Base-by-base conservation (phyloP, 2,797 vertebrate genomes). In the Hephaestus fuliginosus region DNA sequence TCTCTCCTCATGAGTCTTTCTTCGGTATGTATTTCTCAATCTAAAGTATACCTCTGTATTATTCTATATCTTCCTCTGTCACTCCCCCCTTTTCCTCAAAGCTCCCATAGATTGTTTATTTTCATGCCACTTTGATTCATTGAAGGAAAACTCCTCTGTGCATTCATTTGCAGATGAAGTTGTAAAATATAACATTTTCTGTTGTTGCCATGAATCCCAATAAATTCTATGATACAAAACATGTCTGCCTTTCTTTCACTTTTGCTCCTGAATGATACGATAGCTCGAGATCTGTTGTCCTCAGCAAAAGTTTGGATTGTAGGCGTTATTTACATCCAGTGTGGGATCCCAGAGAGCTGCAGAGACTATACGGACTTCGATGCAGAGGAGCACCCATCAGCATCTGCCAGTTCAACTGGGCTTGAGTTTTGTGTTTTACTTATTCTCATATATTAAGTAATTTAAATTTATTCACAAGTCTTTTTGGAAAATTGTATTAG, bases 141-240 rank as follows among this genome's bases (percentile, higher is more conserved):
- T 70, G n/a, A 71, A 60, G 71, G 8, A 4, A 83, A 73, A 46
- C 56, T 33, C 30, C 22, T 57, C n/a, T 48, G 51, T 67, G 41
- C 49, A 58, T 82, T 83, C 14, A 61, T 86, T 81, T 64, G 73
- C 7, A 63, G 46, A 82, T 83, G 10, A 82, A 60, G 66, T 15
- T 87, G 79, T 81, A 68, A 61, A 80, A 73, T 51, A 43, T 67
- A 64, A 63, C 3, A 43, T 86, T 86, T 88, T 78, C 62, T 86
- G 81, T 86, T 73, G 69, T 33, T 70, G 57, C 61, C 49, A 76
- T 81, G 68, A 28, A 86, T 72, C 71, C 69, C 49, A 94, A 91
- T 93, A 94, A 94, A 94, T 78, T 80, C 36, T 85, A 69, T 71
- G 52, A 87, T 64, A 73, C 36, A 28, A 79, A 76, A 65, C 4